A percentile compares a stretch with the other conserved stretches of the same genome.
Evolutionary conservation across 1,140 invertebrate species (phyloP).

Genomic region (Trichomalopsis sarcophagae): DNA sequence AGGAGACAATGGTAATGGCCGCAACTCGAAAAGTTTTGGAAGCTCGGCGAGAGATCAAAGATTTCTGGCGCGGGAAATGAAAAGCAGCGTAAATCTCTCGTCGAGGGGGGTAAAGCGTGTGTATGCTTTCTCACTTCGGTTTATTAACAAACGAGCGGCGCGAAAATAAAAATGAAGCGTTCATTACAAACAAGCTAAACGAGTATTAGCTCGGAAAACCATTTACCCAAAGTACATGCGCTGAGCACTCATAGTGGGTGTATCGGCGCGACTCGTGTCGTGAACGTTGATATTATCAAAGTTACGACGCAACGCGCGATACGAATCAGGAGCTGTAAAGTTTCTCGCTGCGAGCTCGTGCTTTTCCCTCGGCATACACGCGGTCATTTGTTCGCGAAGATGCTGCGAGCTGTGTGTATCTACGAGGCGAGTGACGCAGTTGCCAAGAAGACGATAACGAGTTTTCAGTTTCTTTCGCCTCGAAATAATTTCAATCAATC

Average conservation of each 20-base stretch:
- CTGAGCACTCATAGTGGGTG: neutral
- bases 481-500: no score
- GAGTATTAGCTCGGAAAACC: neutral
- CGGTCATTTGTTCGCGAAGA: slow-evolving; percentile 11
- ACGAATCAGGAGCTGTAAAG: slow-evolving; percentile 28
- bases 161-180: no score
- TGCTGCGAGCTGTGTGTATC: neutral
- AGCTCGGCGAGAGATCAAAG: slow-evolving; percentile 32
- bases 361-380: neutral
- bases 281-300: slow-evolving; percentile 36
- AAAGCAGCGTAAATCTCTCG: slow-evolving; percentile 44
- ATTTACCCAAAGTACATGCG: neutral
- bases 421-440: neutral
- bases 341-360: slow-evolving; percentile 4
- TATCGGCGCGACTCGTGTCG: slow-evolving; percentile 4
- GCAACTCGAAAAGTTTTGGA: slow-evolving; percentile 36
- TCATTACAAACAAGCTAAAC: neutral
- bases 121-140: slow-evolving; percentile 13
- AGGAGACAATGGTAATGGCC: slow-evolving; percentile 10
- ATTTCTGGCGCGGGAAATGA: slow-evolving; percentile 36
- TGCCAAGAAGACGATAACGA: neutral
- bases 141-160: no score
- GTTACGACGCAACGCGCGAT: slow-evolving; percentile 14
- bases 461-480: neutral
- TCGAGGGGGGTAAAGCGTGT: neutral